Evolutionary conservation across 2,797 vertebrate species (phyloP).

Genomic region (Ficedula albicollis): DNA sequence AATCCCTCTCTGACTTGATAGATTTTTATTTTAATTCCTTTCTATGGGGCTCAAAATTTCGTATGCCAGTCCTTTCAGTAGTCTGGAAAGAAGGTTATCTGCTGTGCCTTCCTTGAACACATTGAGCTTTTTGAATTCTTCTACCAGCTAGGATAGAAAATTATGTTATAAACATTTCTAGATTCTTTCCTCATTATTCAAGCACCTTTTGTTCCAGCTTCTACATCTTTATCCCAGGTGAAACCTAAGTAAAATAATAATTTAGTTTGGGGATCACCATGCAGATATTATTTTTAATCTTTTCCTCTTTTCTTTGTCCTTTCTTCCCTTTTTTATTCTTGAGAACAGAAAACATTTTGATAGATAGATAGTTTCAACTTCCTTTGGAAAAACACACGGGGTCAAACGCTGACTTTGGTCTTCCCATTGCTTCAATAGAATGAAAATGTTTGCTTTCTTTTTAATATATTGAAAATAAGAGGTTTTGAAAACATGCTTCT

Average conservation of each 20-base stretch:
- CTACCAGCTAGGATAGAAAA: background rate
- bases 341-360: background rate
- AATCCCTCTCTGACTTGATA: background rate
- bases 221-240: background rate
- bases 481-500: background rate
- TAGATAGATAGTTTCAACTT: background rate
- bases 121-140: background rate
- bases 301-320: background rate
- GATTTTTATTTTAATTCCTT: background rate
- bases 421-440: background rate
- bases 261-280: background rate
- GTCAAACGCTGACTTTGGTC: background rate
- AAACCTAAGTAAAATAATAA: background rate
- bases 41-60: background rate
- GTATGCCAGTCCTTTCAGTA: background rate
- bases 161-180: background rate
- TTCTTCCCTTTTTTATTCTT: background rate
- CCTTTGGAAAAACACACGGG: background rate
- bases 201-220: background rate
- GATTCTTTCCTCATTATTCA: background rate
- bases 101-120: background rate
- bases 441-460: background rate
- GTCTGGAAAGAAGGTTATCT: background rate
- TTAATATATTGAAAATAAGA: background rate
- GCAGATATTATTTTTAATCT: background rate